Base-by-base conservation (phyloP, 2,113 vertebrate genomes). In the Sphaerodactylus townsendi region DNA sequence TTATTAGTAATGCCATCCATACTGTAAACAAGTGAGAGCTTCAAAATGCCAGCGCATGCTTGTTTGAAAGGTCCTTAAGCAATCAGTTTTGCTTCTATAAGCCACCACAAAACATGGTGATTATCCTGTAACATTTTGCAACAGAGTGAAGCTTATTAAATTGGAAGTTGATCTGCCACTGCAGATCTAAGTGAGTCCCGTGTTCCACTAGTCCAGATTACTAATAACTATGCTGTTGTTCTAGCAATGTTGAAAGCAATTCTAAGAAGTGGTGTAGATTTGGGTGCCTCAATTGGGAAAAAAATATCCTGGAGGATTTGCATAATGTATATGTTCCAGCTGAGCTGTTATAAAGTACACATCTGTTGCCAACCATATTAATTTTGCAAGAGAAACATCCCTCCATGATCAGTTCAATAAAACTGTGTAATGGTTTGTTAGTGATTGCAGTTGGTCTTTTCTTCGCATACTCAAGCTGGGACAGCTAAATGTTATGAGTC, bases 241-340 rank as follows among this genome's bases (percentile, higher is more conserved):
- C 87, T 89, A 86, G 86, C 68, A 30, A 79, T 70, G 53, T 44
- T 71, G 30, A 78, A 64, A 91, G 37, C 44, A 84, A 90, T n/a
- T 1, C 10, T 53, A 79, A 30, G 33, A 72, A 87, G 46, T 25
- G 17, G 15, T 74, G 23, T 33, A 2, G 83, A 25, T 15, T 62
- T 87, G 59, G 56, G 28, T 77, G 35, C 37, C 85, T 77, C 17
- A 80, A 14, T 11, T 37, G 72, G 81, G 88, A 83, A 35, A 33
- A 62, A 23, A 56, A 21, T 56, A 56, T 44, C n/a, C 83, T 74
- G 37, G 77, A 41, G 68, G 23, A 28, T 62, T 85, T 6, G 41
- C 3, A 75, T 48, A 80, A 82, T 56, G 39, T 2, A 72, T 3
- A 30, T 0, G 48, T 7, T 0, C 0, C 25, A 2, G 35, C 37